Evolutionary conservation across 1,140 invertebrate genomes (phyloP), one percentile per base, ranked within the genome.

Genomic region (Micrasema longulum): DNA sequence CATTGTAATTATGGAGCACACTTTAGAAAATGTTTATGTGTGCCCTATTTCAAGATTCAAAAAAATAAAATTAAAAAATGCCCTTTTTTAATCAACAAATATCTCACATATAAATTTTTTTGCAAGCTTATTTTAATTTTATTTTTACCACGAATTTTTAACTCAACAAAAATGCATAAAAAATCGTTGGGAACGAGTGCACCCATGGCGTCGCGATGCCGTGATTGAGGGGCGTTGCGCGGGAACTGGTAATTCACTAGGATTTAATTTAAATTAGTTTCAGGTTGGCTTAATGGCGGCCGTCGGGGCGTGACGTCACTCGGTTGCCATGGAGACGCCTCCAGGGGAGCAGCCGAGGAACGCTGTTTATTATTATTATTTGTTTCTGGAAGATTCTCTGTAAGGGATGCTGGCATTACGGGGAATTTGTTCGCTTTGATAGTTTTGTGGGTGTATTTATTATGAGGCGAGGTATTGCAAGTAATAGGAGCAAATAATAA

Each of bases 261-360:
- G 84, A 85, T 85, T 85, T 85, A 85, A 85, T 85, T 85, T 85
- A 85, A 85, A 85, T 85, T 85, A 85, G 84, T 85, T 85, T 85
- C 84, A 83, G 84, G 83, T 84, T 83, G 83, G 84, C 84, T 85
- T 85, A 85, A 85, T 85, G 84, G 83, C 82, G 82, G 83, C 80
- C 71, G 74, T 72, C 72, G 65, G 31, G 65, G 71, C 55, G 69
- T 72, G 65, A 72, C 74, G 69, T 71, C 69, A 60, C 53, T 22
- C 20, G 48, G 70, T 72, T 16, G 55, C 70, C 66, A 72, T 72
- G 70, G 64, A 38, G 43, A 72, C 73, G 47, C 35, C 47, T 41
- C 11, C 43, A 53, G 45, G 57, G 67, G 71, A 16, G 31, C 26
- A 1, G 12, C 16, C 2, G 7, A 16, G 26, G 41, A 43, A 12